Percentiles rank a stretch among this genome's conserved stretches.
phyloP scores from a whole-genome alignment of 2,113 vertebrate genomes.

The Sorex araneus region DNA sequence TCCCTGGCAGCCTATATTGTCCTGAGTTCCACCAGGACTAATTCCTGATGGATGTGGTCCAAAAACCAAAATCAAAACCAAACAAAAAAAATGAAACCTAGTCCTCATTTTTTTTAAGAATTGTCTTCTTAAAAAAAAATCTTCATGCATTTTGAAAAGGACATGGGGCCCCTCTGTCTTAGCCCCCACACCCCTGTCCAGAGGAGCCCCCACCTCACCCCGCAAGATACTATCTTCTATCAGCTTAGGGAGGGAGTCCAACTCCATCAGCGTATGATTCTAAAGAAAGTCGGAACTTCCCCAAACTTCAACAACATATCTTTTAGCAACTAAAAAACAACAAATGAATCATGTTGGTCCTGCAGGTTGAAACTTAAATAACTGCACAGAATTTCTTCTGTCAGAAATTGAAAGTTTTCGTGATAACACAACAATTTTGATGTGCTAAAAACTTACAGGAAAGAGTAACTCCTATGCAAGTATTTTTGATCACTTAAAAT shows the following conservation, averaged over 20 bases:
- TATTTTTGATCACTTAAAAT: neutral
- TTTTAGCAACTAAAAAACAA: slow-evolving; percentile 42
- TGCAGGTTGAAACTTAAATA: slow-evolving; percentile 33
- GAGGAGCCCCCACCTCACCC: fast-evolving
- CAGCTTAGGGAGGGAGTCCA: neutral
- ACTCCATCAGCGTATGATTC: neutral
- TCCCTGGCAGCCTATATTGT: no score
- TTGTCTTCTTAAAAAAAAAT: no score
- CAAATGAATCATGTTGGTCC: slow-evolving; percentile 4
- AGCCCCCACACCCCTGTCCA: neutral
- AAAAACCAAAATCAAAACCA: no score
- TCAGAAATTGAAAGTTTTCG: slow-evolving; percentile 17
- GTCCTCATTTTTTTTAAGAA: neutral
- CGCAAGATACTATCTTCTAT: neutral
- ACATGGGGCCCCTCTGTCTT: neutral
- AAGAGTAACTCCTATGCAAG: slow-evolving; percentile 10
- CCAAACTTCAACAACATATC: slow-evolving; percentile 35
- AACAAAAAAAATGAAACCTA: no score
- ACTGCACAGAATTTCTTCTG: slow-evolving; percentile 4
- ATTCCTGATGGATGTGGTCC: no score
- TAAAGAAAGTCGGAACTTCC: slow-evolving; percentile 35
- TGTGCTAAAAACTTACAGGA: neutral
- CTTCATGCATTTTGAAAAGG: neutral
- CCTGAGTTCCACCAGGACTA: no score
- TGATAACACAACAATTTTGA: neutral